Evolutionary conservation across 2,888 invertebrate species (phyloP).

Genomic region (Epirrhoe tristata): DNA sequence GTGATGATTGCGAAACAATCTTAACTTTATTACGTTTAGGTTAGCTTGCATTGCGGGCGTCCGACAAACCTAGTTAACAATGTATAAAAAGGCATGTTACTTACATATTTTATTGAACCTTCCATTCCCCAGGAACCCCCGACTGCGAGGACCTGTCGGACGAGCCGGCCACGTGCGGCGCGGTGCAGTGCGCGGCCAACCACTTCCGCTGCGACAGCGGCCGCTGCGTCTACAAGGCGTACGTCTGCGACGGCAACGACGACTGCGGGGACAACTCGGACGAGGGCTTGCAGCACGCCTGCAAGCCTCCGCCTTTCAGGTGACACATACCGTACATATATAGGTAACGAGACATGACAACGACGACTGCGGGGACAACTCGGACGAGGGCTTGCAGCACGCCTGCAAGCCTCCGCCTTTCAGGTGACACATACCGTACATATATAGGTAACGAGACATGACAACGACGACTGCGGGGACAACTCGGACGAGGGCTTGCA

Average conservation of each 20-base stretch:
- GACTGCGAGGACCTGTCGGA: slow-evolving; percentile 97
- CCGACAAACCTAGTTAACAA: no score
- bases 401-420: slow-evolving; percentile 93
- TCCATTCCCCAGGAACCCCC: slow-evolving; percentile 83
- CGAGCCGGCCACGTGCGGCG: slow-evolving; percentile 93
- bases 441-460: no score
- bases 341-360: no score
- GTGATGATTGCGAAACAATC: no score
- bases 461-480: slow-evolving; percentile 96
- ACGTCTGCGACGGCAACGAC: slow-evolving; percentile 97
- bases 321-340: no score
- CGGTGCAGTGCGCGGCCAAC: slow-evolving; percentile 90
- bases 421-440: slow-evolving; percentile 66
- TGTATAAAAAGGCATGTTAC: no score
- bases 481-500: slow-evolving; percentile 93
- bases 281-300: slow-evolving; percentile 93
- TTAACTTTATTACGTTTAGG: no score
- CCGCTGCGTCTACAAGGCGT: slow-evolving; percentile 95
- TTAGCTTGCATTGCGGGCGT: no score
- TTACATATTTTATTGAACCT: no score
- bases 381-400: slow-evolving; percentile 93
- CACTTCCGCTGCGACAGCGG: slow-evolving; percentile 94
- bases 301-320: slow-evolving; percentile 90
- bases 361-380: slow-evolving; percentile 96
- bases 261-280: slow-evolving; percentile 97